Base-by-base conservation (phyloP, 2,888 invertebrate species). In the Polietes domitor region DNA sequence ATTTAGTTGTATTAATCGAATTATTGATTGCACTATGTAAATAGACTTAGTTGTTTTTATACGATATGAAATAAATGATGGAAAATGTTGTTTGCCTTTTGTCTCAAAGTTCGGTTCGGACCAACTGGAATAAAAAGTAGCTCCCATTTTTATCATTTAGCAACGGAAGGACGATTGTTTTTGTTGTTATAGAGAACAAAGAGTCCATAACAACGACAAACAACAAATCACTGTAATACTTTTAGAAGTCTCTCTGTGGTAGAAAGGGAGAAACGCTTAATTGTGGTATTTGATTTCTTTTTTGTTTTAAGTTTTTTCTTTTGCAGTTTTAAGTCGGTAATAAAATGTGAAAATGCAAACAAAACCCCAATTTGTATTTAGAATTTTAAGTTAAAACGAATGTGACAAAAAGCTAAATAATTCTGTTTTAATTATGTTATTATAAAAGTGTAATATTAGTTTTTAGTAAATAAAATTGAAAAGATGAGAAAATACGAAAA, bases 231-330 rank as follows among this genome's bases (percentile, higher is more conserved):
- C 43, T 43, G 68, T 43, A 43, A 68, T 68, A 43, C 43, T 43
- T 68, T 41, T 17, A 37, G 63, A 63, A 17, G 37, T 32, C 63
- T 61, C 61, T 28, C 37, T n/a, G n/a, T 41, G 12, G 21, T 41
- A 43, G 43, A 43, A 12, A 43, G 24, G 17, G 21, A 21, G 21
- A 68, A 68, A 43, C 68, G 68, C 68, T 68, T 68, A 68, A 68
- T 41, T 68, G 68, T 68, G 68, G 68, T 68, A 68, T 68, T 68
- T 63, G 63, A 63, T 7, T 37, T 32, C 32, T 32, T 32, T 32
- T 32, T 63, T 63, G 5, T 63, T 63, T 63, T 63, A 63, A 32
- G 17, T 37, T 63, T 61, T 63, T 63, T 32, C 5, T 63, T 50
- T 50, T 55, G 41, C 55, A 55, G 24, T 55, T 21, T 58, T 58